These are phyloP conservation scores for Nematostella vectensis DNA, from an alignment of 92 coral and sea anemone genomes.

Conservation along the genomic window DNA sequence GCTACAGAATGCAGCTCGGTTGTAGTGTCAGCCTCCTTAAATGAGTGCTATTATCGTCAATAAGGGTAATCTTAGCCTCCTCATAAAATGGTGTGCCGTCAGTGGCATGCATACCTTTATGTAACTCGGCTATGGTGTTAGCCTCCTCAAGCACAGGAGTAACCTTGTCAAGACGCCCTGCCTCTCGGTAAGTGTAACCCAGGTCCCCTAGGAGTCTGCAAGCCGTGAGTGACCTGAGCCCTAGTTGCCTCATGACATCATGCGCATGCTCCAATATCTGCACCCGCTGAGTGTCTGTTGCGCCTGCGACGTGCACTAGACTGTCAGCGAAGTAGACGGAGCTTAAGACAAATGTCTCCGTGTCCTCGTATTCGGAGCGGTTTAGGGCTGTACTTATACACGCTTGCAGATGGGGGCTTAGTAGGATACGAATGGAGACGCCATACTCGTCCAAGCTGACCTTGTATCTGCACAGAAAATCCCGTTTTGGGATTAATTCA, in stretches of 20 bases:
- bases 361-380: slow-evolving; percentile 12
- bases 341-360: slow-evolving; percentile 32
- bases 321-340: slow-evolving; percentile 64
- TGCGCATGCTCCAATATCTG: slow-evolving; percentile 60
- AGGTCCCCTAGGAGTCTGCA: slow-evolving; percentile 57
- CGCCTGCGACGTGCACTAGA: slow-evolving; percentile 76
- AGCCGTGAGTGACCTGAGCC: slow-evolving; percentile 23
- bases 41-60: too few relatives aligned
- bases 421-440: slow-evolving; percentile 56
- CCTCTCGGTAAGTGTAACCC: slow-evolving; percentile 84
- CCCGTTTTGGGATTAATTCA: too few relatives aligned
- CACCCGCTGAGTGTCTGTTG: slow-evolving; percentile 63
- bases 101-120: too few relatives aligned
- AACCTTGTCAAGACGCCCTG: slow-evolving; percentile 51
- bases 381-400: slow-evolving; percentile 25
- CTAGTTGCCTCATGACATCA: slow-evolving; percentile 34
- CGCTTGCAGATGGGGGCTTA: slow-evolving; percentile 75
- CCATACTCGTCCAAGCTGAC: slow-evolving; percentile 16
- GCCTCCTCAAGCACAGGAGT: slow-evolving; percentile 69
- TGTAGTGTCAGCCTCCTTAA: too few relatives aligned
- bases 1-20: too few relatives aligned
- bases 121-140: slow-evolving; percentile 38
- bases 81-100: too few relatives aligned
- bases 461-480: neutral
- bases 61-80: too few relatives aligned